These are phyloP conservation scores for Drosophila pandora DNA, from an alignment of 1,140 invertebrate species.

Conservation along the genomic window DNA sequence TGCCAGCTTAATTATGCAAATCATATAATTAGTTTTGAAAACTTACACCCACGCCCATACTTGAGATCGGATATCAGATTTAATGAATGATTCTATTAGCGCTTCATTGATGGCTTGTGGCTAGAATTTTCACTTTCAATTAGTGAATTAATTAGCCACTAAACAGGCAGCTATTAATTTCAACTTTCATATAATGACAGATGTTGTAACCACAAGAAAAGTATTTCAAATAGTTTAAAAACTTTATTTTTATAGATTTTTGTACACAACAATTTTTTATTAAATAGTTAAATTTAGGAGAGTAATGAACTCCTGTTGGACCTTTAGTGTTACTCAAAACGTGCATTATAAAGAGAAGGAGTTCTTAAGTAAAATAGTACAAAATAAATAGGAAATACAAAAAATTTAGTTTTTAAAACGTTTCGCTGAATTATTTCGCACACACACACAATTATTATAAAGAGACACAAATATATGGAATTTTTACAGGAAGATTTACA, in stretches of 20 bases:
- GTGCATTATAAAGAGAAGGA: conserved; percentile 15
- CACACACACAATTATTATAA: conserved; percentile 18
- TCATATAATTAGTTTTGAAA: background rate
- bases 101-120: conserved; percentile 1
- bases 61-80: conserved; percentile 8
- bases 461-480: conserved; percentile 21
- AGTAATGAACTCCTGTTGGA: conserved; percentile 28
- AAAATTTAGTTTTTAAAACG: conserved; percentile 3
- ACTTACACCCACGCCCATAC: conserved; percentile 6
- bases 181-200: background rate
- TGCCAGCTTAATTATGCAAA: background rate
- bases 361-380: conserved; percentile 25
- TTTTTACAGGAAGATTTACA: conserved; percentile 40
- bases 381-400: conserved; percentile 46
- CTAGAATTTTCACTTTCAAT: conserved; percentile 30
- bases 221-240: conserved; percentile 20
- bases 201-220: background rate
- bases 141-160: conserved; percentile 5
- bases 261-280: conserved; percentile 46
- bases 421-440: conserved; percentile 23
- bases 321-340: conserved; percentile 24
- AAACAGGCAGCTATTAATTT: conserved; percentile 1
- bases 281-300: conserved; percentile 44
- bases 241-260: conserved; percentile 36
- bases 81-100: conserved; percentile 5